phyloP scores from a whole-genome alignment of 1,140 invertebrate genomes.

The Drosophila seguyi region DNA sequence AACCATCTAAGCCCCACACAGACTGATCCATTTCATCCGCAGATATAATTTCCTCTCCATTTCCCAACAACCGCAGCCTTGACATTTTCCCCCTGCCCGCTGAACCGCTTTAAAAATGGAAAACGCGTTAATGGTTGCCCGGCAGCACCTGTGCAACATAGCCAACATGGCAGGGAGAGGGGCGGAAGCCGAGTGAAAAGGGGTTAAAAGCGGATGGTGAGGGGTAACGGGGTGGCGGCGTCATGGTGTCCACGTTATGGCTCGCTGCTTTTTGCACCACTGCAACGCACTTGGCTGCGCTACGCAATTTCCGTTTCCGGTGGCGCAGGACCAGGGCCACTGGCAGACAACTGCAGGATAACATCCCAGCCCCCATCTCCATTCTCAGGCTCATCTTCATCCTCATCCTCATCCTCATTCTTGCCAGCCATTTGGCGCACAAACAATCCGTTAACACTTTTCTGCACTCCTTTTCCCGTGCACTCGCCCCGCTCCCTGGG shows the following conservation, averaged over 20 bases:
- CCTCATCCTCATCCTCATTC: conserved; percentile 1
- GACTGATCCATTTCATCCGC: conserved; percentile 44
- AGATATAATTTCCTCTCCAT: conserved; percentile 48
- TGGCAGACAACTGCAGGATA: conserved; percentile 65
- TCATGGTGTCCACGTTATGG: conserved; percentile 39
- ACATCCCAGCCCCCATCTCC: conserved; percentile 22
- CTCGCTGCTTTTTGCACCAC: conserved; percentile 58
- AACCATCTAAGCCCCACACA: conserved; percentile 18
- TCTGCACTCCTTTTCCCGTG: conserved; percentile 33
- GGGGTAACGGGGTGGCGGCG: background rate
- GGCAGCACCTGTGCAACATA: conserved; percentile 44
- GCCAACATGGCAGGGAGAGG: background rate
- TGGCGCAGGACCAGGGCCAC: conserved; percentile 52
- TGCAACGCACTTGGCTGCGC: conserved; percentile 64
- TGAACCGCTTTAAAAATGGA: conserved; percentile 42
- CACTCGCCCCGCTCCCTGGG: conserved; percentile 6
- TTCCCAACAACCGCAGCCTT: conserved; percentile 39
- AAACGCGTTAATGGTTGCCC: conserved; percentile 65
- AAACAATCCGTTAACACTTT: conserved; percentile 83
- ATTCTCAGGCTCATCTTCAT: background rate
- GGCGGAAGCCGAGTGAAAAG: background rate
- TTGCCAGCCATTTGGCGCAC: conserved; percentile 60
- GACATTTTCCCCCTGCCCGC: conserved; percentile 25
- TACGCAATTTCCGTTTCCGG: conserved; percentile 83
- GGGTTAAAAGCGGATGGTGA: background rate